Conservation (phyloP, 2,888 invertebrate genomes). For the Kuschelorhynchus macadamiae region DNA sequence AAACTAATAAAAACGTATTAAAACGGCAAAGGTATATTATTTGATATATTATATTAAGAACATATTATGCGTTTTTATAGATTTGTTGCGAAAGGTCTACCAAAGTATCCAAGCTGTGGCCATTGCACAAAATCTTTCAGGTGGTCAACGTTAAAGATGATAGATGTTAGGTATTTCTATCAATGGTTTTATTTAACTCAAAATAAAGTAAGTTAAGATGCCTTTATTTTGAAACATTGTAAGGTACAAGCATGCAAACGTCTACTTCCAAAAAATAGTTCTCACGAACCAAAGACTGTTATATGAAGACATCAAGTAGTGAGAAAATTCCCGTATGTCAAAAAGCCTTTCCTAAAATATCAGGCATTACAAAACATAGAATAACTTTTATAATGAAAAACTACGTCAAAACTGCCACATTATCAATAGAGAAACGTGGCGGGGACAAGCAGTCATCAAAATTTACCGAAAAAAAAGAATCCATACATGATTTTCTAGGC, state of each 20-base stretch:
- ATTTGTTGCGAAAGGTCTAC: not conserved
- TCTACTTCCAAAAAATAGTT: not conserved
- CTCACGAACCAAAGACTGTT: not conserved
- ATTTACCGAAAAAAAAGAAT: slow-evolving; percentile 2
- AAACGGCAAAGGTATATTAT: no score
- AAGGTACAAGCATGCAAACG: not conserved
- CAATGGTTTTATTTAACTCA: not conserved
- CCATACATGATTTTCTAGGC: not conserved
- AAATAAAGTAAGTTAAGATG: not conserved
- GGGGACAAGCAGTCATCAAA: not conserved
- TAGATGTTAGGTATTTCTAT: not conserved
- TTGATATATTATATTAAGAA: no score
- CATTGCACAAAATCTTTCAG: slow-evolving; percentile 1
- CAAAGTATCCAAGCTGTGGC: not conserved
- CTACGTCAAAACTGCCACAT: no score
- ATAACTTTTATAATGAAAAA: no score
- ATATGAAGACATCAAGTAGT: not conserved
- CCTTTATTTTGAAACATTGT: slow-evolving; percentile 2
- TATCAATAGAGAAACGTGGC: no score
- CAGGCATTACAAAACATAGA: not conserved
- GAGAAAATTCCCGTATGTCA: not conserved
- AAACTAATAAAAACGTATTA: no score
- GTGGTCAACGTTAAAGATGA: not conserved
- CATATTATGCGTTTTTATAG: not conserved
- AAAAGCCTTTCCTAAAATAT: not conserved